phyloP scores from a whole-genome alignment of 2,113 vertebrate species.

The Neoarius graeffei region DNA sequence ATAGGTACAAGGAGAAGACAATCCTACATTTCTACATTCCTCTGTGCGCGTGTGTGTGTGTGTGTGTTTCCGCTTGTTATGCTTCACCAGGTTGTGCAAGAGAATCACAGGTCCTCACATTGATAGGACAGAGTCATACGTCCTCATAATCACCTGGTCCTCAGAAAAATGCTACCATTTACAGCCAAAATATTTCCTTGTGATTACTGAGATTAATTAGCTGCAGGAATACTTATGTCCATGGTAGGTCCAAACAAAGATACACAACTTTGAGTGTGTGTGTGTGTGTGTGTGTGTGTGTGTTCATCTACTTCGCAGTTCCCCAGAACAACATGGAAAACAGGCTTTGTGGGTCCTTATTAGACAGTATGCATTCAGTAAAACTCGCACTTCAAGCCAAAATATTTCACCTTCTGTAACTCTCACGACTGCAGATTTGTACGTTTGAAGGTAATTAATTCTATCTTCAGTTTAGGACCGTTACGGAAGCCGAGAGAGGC shows the following conservation, averaged over 20 bases:
- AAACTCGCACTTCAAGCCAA: background rate
- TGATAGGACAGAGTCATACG: background rate
- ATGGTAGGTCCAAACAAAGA: background rate
- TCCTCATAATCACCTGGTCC: background rate
- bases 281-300: background rate
- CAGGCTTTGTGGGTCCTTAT: too few relatives aligned
- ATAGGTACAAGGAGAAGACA: background rate
- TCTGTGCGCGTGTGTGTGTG: background rate
- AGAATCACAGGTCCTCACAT: background rate
- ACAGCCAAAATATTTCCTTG: background rate
- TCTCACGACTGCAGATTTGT: background rate
- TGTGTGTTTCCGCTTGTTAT: background rate
- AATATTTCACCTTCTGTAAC: background rate
- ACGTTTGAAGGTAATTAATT: too few relatives aligned
- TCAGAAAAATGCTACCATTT: background rate
- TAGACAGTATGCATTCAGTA: background rate
- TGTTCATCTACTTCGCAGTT: too few relatives aligned
- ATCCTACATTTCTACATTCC: slow-evolving; percentile 19
- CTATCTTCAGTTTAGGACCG: too few relatives aligned
- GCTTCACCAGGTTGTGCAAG: background rate
- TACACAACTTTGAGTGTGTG: background rate
- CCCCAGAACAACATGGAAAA: too few relatives aligned
- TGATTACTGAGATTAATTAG: background rate
- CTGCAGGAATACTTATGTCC: background rate
- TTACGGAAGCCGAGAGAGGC: too few relatives aligned